A percentile compares a stretch with the other conserved stretches of the same genome.
Evolutionary conservation across 1,140 invertebrate genomes (phyloP).

Genomic region (Caenorhabditis tropicalis): DNA sequence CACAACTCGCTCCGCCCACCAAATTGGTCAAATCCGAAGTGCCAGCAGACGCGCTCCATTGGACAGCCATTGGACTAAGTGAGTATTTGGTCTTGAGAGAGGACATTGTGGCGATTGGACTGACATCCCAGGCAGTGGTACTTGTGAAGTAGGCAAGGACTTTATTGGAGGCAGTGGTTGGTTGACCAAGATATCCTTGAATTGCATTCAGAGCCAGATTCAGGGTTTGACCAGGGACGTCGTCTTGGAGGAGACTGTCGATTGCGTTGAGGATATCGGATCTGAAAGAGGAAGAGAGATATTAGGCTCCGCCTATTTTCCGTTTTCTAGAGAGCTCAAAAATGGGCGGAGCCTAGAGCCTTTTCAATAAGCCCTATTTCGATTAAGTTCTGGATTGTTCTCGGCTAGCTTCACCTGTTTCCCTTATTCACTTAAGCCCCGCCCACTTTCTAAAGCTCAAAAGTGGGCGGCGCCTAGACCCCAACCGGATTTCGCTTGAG

Average conservation of each 20-base stretch:
- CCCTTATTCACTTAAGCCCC: too few relatives aligned
- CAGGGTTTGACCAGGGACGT: not conserved
- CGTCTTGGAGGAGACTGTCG: constrained; percentile 17
- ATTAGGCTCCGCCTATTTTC: not conserved
- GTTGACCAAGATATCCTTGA: constrained; percentile 1
- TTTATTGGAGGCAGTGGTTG: not conserved
- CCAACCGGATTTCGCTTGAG: too few relatives aligned
- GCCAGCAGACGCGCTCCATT: not conserved
- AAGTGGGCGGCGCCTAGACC: too few relatives aligned
- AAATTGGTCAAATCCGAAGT: constrained; percentile 7
- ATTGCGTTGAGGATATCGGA: not conserved
- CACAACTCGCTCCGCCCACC: not conserved
- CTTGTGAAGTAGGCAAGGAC: not conserved
- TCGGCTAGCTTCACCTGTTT: too few relatives aligned
- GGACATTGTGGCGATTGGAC: not conserved
- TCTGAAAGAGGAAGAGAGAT: not conserved
- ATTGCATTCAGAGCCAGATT: constrained; percentile 18
- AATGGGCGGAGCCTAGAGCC: too few relatives aligned
- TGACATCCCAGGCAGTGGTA: constrained; percentile 26
- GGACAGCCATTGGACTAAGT: constrained; percentile 19
- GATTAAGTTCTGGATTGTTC: too few relatives aligned
- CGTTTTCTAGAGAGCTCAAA: not conserved
- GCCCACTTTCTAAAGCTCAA: too few relatives aligned
- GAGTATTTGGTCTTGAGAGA: not conserved
- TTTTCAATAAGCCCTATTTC: too few relatives aligned